These are phyloP conservation scores for Halictus ligatus DNA, from an alignment of 2,888 invertebrate species.

Conservation along the genomic window DNA sequence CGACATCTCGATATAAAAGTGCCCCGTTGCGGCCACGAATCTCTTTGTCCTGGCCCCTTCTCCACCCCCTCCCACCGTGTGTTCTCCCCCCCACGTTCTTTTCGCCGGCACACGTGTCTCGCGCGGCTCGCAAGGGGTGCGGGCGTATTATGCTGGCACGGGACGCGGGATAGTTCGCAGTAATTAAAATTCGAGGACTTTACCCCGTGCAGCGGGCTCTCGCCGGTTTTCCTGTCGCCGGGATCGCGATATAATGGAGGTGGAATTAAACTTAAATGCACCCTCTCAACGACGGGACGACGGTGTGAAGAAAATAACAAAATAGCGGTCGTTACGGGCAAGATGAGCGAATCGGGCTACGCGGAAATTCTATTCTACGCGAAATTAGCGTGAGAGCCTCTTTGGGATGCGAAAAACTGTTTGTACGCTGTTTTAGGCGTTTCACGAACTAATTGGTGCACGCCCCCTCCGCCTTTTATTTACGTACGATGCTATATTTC, in stretches of 20 bases:
- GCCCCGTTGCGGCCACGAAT: conserved; percentile 25
- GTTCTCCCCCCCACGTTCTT: background rate
- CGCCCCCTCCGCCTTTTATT: no score
- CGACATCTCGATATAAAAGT: conserved; percentile 37
- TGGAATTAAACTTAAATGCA: conserved; percentile 13
- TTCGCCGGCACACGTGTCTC: background rate
- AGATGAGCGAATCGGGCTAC: background rate
- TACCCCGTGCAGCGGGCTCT: background rate
- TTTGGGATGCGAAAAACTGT: background rate
- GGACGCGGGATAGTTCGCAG: conserved; percentile 15
- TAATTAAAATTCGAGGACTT: conserved; percentile 55
- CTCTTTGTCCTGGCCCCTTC: conserved; percentile 35
- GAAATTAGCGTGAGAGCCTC: background rate
- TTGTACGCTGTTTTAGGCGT: background rate
- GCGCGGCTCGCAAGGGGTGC: conserved; percentile 17
- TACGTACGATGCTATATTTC: background rate
- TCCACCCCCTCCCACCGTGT: background rate
- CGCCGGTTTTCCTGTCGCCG: background rate
- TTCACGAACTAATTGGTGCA: background rate
- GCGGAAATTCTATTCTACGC: background rate
- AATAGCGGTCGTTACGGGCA: background rate
- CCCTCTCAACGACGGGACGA: background rate
- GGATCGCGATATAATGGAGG: conserved; percentile 10
- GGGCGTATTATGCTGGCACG: conserved; percentile 28
- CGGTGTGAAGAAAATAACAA: background rate